Evolutionary conservation across 2,113 vertebrate genomes (phyloP), one percentile per base, ranked within the genome.

Genomic region (Paedocypris sp.): DNA sequence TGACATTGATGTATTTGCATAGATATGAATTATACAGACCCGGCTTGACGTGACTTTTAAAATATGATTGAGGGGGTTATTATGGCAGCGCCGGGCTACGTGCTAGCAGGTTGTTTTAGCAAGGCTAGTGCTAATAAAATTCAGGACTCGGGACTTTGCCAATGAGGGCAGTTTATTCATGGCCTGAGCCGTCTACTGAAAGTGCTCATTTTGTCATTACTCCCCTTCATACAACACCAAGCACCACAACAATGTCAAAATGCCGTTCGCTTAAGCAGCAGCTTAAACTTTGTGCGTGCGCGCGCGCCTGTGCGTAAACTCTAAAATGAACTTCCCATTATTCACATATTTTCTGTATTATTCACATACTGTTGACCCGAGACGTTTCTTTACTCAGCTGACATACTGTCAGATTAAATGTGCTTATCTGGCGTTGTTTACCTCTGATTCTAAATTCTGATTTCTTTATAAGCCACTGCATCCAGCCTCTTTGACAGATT

Each of bases 51-150:
- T 82, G 86, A 92, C 87, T 94, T 93, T 90, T 93, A 93, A 90
- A 87, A 91, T 89, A 90, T 91, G 91, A 94, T 90, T 79, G 91
- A 90, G 83, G 86, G 85, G 85, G 85, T 93, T 91, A 87, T 93
- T 93, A 87, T 83, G 78, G 79, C 83, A 81, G 83, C 86, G 82
- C 82, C 86, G 59, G 80, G 77, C 79, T 77, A 76, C 72, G 72
- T 83, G 83, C 85, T 86, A 85, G 82, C 84, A 79, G 82, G 78
- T 87, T 84, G 81, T 86, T 85, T 79, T 81, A 83, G 81, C 73
- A 60, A 18, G 50, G 76, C 79, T 77, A 52, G 72, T 76, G 82
- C 82, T 85, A 79, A 86, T 86, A 86, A 85, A 87, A 83, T 71
- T 60, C 70, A 13, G 74, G 77, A 82, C 76, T 77, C 82, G 78